Evolutionary conservation across 2,113 vertebrate genomes (phyloP).

Genomic region (Nothobranchius kuhntae): DNA sequence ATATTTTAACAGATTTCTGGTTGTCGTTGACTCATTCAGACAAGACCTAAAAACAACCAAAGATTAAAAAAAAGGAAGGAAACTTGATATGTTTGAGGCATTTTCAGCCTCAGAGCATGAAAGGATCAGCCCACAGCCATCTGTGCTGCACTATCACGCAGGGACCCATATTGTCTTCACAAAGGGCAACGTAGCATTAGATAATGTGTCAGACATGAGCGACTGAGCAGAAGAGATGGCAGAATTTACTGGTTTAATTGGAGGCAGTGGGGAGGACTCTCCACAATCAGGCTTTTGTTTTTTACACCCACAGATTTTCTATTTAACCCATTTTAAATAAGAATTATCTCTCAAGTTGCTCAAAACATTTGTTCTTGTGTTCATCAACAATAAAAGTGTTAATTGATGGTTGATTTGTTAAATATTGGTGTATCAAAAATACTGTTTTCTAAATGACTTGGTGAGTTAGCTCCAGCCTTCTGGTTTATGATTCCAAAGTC

Average conservation of each 20-base stretch:
- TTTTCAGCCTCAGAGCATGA: constrained; percentile 29
- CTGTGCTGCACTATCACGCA: constrained; percentile 38
- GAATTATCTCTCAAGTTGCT: not conserved
- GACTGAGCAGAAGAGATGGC: constrained; percentile 60
- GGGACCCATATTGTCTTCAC: constrained; percentile 25
- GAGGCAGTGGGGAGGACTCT: constrained; percentile 12
- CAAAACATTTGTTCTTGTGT: not conserved
- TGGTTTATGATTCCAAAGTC: constrained; percentile 75
- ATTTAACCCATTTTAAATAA: not conserved
- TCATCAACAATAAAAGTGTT: not conserved
- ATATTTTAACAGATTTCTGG: not conserved
- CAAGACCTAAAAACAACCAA: constrained; percentile 8
- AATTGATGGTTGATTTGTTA: not conserved
- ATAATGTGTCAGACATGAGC: constrained; percentile 55
- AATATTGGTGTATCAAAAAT: too few relatives aligned
- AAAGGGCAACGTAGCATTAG: constrained; percentile 58
- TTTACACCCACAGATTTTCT: not conserved
- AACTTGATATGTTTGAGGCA: constrained; percentile 52
- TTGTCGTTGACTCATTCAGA: not conserved
- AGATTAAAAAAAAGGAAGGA: constrained; percentile 31
- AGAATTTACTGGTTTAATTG: constrained; percentile 62
- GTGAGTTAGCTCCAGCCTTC: constrained; percentile 11
- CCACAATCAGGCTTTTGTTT: constrained; percentile 45
- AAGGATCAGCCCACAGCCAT: constrained; percentile 51
- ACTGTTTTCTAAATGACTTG: constrained; percentile 1